Percentiles rank a stretch among this genome's conserved stretches.
phyloP scores from a whole-genome alignment of 2,797 vertebrate species.

The Bovichtus diacanthus region DNA sequence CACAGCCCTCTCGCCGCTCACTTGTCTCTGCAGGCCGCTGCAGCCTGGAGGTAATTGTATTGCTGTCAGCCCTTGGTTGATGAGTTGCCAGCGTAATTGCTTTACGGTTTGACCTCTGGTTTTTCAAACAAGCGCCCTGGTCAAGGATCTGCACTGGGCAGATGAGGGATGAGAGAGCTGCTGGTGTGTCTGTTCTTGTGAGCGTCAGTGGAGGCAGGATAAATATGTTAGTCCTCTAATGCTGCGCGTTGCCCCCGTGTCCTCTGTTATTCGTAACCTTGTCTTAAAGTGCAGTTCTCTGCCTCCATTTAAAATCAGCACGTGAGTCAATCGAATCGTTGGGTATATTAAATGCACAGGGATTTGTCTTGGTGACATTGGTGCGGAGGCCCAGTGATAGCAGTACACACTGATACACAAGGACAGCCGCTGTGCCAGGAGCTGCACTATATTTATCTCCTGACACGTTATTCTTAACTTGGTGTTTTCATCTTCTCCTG shows the following conservation, averaged over 20 bases:
- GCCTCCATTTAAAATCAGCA: constrained; percentile 28
- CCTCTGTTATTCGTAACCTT: constrained; percentile 28
- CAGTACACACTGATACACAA: constrained; percentile 11
- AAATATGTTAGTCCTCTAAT: constrained; percentile 53
- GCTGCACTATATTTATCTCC: constrained; percentile 12
- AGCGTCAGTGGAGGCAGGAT: constrained; percentile 43
- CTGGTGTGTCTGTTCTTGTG: constrained; percentile 24
- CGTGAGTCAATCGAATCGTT: constrained; percentile 35
- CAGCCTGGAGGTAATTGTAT: constrained; percentile 80
- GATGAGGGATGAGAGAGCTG: constrained; percentile 66
- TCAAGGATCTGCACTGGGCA: constrained; percentile 74
- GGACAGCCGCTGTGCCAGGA: constrained; percentile 20
- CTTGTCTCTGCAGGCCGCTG: constrained; percentile 59
- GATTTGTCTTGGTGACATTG: constrained; percentile 44
- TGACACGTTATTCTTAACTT: constrained; percentile 8
- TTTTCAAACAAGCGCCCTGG: constrained; percentile 78
- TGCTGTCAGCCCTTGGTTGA: constrained; percentile 81
- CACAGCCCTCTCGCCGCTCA: constrained; percentile 54
- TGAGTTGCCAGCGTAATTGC: constrained; percentile 80
- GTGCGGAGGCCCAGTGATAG: constrained; percentile 2
- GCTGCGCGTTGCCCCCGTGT: constrained; percentile 20
- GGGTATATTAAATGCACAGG: constrained; percentile 12
- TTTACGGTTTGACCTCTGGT: constrained; percentile 82
- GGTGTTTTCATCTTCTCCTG: not conserved
- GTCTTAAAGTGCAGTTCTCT: constrained; percentile 19